Evolutionary conservation across 2,888 invertebrate species (phyloP), one percentile per base, ranked within the genome.

Genomic region (Chrysina gloriosa): DNA sequence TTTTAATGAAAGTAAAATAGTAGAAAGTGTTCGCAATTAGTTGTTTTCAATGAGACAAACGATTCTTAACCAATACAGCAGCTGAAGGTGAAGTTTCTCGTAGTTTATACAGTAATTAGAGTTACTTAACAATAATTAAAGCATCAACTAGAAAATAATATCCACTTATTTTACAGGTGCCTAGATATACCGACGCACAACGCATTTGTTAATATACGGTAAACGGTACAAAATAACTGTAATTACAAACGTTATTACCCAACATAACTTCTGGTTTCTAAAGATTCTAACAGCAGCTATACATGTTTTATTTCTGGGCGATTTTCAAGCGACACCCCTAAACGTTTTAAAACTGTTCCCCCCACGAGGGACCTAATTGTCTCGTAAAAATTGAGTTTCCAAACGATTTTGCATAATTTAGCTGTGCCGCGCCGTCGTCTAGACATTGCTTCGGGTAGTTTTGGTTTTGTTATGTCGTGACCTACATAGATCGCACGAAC

Each of bases 371-470:
- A 16, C 27, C 23, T 42, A 61, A 61, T 61, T 42, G 19, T 29
- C 27, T 27, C 25, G 25, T 42, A 25, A 61, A 61, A 61, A 61
- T 27, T 7, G 19, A 61, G 25, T 61, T 61, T 58, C 39, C 25
- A 25, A 58, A 58, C 14, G 14, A 14, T 58, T 58, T 58, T 42
- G 58, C 42, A 61, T 61, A 61, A 61, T 61, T 42, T 45, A 61
- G 36, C 58, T 27, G 7, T n/a, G 36, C 23, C 25, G 14, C 25
- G 6, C 14, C 25, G 39, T 14, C 27, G 58, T 61, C 58, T 61
- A 61, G 58, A 61, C 58, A 25, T 42, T 42, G 42, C 58, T 45
- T 4, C 58, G 42, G 58, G 42, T 27, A 25, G 42, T 61, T 61
- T 61, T 27, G 42, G 2, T 42, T 61, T 27, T 27, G 25, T 50